Evolutionary conservation across 30 jellyfish, hydroid and myxozoan genomes (phyloP).

Genomic region (Aurelia coerulea): DNA sequence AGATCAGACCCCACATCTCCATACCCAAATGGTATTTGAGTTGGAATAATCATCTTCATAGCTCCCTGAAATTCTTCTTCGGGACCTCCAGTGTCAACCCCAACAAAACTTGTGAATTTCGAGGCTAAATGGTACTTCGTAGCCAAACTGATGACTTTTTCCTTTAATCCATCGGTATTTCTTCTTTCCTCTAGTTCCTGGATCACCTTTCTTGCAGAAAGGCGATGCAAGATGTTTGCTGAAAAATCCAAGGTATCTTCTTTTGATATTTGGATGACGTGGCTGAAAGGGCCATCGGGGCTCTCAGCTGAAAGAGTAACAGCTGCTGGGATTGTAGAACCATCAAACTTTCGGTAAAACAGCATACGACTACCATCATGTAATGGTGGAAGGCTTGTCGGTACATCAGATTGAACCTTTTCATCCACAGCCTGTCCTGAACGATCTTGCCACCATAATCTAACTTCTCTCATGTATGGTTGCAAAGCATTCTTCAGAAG

Average conservation of each 20-base stretch:
- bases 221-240: background rate
- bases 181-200: background rate
- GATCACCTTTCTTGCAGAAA: background rate
- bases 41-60: background rate
- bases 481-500: conserved; percentile 1
- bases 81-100: background rate
- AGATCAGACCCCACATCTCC: too few species aligned
- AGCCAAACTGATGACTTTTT: background rate
- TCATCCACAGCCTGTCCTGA: background rate
- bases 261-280: background rate
- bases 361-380: background rate
- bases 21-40: background rate
- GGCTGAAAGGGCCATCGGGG: background rate
- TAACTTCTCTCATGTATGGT: background rate
- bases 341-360: background rate
- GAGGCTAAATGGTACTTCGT: background rate
- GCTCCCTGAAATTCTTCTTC: background rate
- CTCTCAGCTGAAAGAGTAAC: background rate
- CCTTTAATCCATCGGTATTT: background rate
- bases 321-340: background rate
- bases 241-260: background rate
- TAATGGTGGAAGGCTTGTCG: background rate
- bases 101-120: conserved; percentile 4
- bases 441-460: background rate
- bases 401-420: background rate